Evolutionary conservation across 1,140 invertebrate species (phyloP), one percentile per base, ranked within the genome.

Genomic region (Musca domestica): DNA sequence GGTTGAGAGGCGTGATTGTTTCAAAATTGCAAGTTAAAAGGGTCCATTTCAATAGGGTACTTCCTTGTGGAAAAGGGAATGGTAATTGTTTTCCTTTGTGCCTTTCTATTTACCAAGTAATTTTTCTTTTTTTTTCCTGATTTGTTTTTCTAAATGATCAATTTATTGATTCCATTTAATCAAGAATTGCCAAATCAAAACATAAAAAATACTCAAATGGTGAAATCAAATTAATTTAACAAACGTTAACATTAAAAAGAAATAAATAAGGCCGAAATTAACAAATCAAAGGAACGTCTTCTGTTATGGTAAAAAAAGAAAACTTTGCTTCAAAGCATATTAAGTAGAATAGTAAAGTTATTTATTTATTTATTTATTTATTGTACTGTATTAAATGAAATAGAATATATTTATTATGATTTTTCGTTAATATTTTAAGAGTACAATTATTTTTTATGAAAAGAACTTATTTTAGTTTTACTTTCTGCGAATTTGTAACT

Each of bases 241-340:
- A 41, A 20, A 48, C 12, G n/a, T n/a, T 3, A 22, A 47, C 51
- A 19, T 30, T 48, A 68, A 51, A 30, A 17, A 66, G 64, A 30
- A 64, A 12, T 10, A 63, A 51, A 46, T 9, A 47, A 69, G 25
- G 48, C 58, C 15, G 27, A 56, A 65, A 2, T 27, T 56, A 69
- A 65, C n/a, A 47, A 58, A 30, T 52, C 19, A 64, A 64, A 64
- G n/a, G n/a, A n/a, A n/a, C n/a, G n/a, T n/a, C n/a, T n/a, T n/a
- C n/a, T n/a, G n/a, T n/a, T n/a, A n/a, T n/a, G n/a, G n/a, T n/a
- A n/a, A n/a, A n/a, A 46, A 64, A 41, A 1, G 17, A 46, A 41
- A n/a, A 63, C 19, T 48, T 64, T 65, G 67, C 67, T 68, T 64
- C 30, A 34, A 68, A 68, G 67, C 67, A 64, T 68, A 68, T 48